Evolutionary conservation across 2,888 invertebrate genomes (phyloP).

Genomic region (Lasioglossum leucozonium): DNA sequence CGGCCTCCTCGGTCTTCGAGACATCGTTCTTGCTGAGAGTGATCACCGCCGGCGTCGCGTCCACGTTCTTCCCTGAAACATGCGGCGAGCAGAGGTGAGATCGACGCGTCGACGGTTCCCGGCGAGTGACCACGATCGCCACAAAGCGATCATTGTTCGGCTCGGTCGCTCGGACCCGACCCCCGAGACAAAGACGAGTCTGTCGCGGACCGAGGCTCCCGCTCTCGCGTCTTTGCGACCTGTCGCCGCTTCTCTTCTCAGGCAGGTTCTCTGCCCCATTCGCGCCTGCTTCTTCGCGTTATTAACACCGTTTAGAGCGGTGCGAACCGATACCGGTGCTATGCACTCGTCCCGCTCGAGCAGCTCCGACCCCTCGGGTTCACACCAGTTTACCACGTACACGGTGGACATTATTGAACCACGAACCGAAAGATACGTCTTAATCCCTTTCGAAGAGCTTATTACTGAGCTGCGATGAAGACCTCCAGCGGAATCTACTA

Average conservation of each 20-base stretch:
- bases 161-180: constrained; percentile 19
- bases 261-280: not conserved
- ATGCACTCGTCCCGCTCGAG: too few relatives aligned
- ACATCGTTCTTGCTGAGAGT: constrained; percentile 55
- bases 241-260: not conserved
- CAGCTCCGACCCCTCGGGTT: not conserved
- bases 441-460: too few relatives aligned
- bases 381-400: not conserved
- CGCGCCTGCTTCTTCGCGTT: not conserved
- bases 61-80: constrained; percentile 76
- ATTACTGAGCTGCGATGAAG: too few relatives aligned
- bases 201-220: constrained; percentile 23
- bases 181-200: constrained; percentile 44
- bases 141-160: constrained; percentile 53
- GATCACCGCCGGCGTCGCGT: constrained; percentile 42
- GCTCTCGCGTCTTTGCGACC: not conserved
- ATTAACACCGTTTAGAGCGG: not conserved
- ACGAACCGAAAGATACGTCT: too few relatives aligned
- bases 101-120: not conserved
- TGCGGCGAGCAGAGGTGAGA: not conserved
- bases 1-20: constrained; percentile 63
- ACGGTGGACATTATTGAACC: too few relatives aligned
- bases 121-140: constrained; percentile 4
- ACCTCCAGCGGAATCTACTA: too few relatives aligned
- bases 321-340: not conserved